These are phyloP conservation scores for Iselma pallidipennis DNA, from an alignment of 2,888 invertebrate genomes.

Conservation along the genomic window DNA sequence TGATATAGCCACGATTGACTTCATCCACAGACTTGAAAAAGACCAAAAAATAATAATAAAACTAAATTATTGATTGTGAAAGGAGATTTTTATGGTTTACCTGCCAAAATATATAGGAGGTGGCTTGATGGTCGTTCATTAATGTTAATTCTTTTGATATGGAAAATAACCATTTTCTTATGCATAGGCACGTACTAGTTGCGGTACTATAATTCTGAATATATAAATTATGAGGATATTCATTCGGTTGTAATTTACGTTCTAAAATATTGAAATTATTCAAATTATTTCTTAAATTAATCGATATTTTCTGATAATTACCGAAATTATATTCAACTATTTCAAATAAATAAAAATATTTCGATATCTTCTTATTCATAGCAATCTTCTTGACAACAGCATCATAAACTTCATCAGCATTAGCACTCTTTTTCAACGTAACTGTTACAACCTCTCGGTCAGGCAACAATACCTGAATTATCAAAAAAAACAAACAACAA, in stretches of 20 bases:
- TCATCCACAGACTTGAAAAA: conserved; percentile 86
- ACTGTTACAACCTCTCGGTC: conserved; percentile 90
- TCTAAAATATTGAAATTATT: conserved; percentile 62
- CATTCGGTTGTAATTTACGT: conserved; percentile 88
- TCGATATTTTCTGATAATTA: conserved; percentile 46
- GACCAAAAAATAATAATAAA: conserved; percentile 27
- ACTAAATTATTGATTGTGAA: neutral
- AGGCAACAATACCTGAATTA: conserved; percentile 78
- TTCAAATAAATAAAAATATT: conserved; percentile 95
- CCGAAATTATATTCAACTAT: conserved; percentile 97
- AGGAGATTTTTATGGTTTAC: too few species aligned
- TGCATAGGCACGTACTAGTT: conserved; percentile 88
- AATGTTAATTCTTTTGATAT: conserved; percentile 69
- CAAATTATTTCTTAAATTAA: neutral
- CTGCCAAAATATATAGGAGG: conserved; percentile 89
- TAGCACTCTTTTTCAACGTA: conserved; percentile 84
- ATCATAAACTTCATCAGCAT: conserved; percentile 88
- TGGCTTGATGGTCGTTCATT: conserved; percentile 70
- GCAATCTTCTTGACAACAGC: conserved; percentile 83
- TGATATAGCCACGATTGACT: conserved; percentile 90
- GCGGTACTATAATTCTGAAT: conserved; percentile 99
- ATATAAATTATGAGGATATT: conserved; percentile 96
- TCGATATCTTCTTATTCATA: conserved; percentile 78
- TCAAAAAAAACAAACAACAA: too few species aligned
- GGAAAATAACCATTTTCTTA: conserved; percentile 88